Conservation (phyloP, 2,797 vertebrate genomes). For the Halcyon badia region DNA sequence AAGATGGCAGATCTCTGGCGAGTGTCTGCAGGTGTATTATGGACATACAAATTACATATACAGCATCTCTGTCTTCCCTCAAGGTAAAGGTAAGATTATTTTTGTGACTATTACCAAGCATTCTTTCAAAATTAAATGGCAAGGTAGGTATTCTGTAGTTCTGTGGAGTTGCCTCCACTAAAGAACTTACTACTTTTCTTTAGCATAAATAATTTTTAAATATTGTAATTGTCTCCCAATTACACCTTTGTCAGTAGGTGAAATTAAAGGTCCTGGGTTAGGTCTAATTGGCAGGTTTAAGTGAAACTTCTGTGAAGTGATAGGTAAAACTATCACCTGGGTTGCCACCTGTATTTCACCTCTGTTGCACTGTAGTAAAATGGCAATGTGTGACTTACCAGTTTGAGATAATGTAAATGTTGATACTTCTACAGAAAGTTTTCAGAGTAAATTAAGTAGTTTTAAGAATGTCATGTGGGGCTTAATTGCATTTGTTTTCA, state of each 20-base stretch:
- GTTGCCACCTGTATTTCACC: not conserved
- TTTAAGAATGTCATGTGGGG: not conserved
- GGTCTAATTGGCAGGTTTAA: not conserved
- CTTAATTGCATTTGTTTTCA: not conserved
- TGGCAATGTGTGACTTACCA: not conserved
- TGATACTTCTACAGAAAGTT: not conserved
- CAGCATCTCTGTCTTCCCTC: constrained; percentile 92
- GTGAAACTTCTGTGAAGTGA: not conserved
- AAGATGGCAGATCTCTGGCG: constrained; percentile 93
- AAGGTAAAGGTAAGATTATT: constrained; percentile 87
- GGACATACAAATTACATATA: constrained; percentile 98
- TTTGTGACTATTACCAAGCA: not conserved
- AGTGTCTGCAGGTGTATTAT: constrained; percentile 93
- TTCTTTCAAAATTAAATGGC: not conserved
- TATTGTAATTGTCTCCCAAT: not conserved
- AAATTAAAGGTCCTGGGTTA: not conserved
- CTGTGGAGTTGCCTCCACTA: not conserved
- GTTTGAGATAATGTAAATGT: not conserved
- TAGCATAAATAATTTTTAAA: not conserved
- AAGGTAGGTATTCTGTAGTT: not conserved
- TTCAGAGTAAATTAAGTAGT: not conserved
- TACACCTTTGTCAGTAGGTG: not conserved
- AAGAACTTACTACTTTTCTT: not conserved
- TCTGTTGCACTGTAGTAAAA: not conserved
- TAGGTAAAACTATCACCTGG: not conserved